These are phyloP conservation scores for Notocelia uddmanniana DNA, from an alignment of 2,888 invertebrate species.

Conservation along the genomic window DNA sequence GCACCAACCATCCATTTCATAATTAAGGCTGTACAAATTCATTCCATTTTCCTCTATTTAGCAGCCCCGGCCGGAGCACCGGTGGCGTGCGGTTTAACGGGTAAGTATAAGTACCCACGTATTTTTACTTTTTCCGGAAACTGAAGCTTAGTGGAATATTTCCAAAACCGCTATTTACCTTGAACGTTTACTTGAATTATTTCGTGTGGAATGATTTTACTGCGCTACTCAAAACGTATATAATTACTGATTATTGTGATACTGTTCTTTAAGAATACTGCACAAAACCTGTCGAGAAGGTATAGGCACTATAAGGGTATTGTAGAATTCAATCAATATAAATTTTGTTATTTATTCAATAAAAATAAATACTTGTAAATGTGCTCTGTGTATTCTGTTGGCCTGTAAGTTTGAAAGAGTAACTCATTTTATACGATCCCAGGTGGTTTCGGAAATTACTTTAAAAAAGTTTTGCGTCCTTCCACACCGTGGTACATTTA, in stretches of 20 bases:
- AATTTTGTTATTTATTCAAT: too few relatives aligned
- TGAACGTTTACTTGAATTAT: constrained; percentile 44
- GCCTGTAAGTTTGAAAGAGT: too few relatives aligned
- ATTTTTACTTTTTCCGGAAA: constrained; percentile 52
- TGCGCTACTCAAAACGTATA: not conserved
- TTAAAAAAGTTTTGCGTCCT: constrained; percentile 8
- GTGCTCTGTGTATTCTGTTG: too few relatives aligned
- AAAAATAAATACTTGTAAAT: too few relatives aligned
- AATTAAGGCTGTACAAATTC: constrained; percentile 58
- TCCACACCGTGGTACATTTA: not conserved
- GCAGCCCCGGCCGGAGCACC: constrained; percentile 49
- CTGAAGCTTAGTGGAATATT: constrained; percentile 39
- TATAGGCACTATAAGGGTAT: too few relatives aligned
- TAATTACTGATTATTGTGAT: not conserved
- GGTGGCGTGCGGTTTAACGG: constrained; percentile 54
- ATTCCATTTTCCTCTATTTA: constrained; percentile 53
- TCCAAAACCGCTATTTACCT: constrained; percentile 20
- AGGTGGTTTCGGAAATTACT: constrained; percentile 16
- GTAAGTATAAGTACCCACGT: constrained; percentile 46
- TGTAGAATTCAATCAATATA: too few relatives aligned
- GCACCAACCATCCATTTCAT: constrained; percentile 55
- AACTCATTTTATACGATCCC: not conserved
- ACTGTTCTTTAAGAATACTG: too few relatives aligned
- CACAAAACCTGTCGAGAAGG: too few relatives aligned
- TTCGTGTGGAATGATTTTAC: constrained; percentile 13